Evolutionary conservation across 2,888 invertebrate genomes (phyloP), one percentile per base, ranked within the genome.

Genomic region (Andrena chrysosceles): DNA sequence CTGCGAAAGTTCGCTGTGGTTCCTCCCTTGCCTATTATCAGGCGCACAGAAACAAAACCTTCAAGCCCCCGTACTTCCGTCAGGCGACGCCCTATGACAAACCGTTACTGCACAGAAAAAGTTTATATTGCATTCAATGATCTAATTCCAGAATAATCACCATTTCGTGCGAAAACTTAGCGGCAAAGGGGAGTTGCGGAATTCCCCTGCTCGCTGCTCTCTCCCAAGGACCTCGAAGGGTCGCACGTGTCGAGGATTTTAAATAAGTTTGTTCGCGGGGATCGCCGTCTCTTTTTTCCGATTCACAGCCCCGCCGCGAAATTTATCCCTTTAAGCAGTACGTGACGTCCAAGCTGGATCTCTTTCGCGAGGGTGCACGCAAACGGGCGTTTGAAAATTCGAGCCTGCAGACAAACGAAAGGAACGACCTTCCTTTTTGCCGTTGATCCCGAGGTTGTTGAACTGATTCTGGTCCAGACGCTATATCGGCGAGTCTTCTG

Each of bases 241-340:
- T 66, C 59, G 67, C 49, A 42, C 67, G 42, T 66, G 54, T n/a
- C 71, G 20, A 26, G 69, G 69, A 56, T 87, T 63, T 73, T 63
- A 71, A 85, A 16, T 10, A 13, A 13, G 35, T 62, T n/a, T 29
- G 63, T 64, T 72, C 68, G 67, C 73, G 68, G 64, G 48, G 48
- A 71, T 69, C 77, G 60, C 23, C 63, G 59, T 67, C 70, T 79
- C 42, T 67, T 73, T 64, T 77, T 78, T 87, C 75, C 73, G 81
- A 80, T 79, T 81, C 76, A 20, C 68, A 26, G 52, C 60, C 29
- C 49, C 77, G 67, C 56, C 67, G 62, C 64, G 64, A 66, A 77
- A 73, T 81, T 77, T 84, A 86, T 81, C 79, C 75, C 49, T 76
- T 87, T 76, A 81, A 85, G 77, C 79, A 66, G 72, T 81, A 85